These are phyloP conservation scores for Pseudorasbora parva DNA, from an alignment of 2,113 vertebrate species.

Conservation along the genomic window DNA sequence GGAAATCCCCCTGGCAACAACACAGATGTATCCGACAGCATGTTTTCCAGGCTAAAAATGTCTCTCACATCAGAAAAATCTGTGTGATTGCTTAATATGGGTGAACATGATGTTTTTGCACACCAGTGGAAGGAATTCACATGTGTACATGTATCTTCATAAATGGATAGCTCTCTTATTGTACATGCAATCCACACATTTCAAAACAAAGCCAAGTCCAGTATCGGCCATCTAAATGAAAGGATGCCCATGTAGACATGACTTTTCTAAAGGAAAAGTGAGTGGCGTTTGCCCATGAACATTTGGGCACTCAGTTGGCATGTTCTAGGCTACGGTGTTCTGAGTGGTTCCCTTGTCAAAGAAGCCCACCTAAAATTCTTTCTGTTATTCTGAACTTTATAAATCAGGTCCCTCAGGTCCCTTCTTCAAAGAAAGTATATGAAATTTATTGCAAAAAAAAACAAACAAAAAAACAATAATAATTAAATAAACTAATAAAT, in stretches of 20 bases:
- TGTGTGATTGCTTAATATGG: background rate
- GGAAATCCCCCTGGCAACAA: constrained; percentile 29
- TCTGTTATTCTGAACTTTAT: background rate
- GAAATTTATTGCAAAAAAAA: background rate
- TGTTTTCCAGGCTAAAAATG: constrained; percentile 16
- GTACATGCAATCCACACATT: constrained; percentile 12
- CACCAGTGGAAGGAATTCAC: background rate
- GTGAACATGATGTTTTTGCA: background rate
- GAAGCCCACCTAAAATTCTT: background rate
- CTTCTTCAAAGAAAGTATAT: background rate
- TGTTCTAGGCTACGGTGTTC: background rate
- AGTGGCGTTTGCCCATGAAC: background rate
- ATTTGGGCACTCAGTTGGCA: background rate
- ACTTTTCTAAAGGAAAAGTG: background rate
- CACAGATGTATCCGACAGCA: background rate
- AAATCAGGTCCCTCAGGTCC: background rate
- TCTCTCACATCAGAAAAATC: background rate
- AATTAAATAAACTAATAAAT: too few species aligned
- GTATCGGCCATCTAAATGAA: background rate
- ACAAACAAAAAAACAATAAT: too few species aligned
- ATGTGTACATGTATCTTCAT: background rate
- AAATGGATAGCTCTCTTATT: background rate
- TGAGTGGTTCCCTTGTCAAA: too few species aligned
- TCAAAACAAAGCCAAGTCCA: background rate
- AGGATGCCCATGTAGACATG: background rate